A percentile compares a stretch with the other conserved stretches of the same genome.
Conservation (phyloP, 2,888 invertebrate genomes). For the Xanthorhoe designata region DNA sequence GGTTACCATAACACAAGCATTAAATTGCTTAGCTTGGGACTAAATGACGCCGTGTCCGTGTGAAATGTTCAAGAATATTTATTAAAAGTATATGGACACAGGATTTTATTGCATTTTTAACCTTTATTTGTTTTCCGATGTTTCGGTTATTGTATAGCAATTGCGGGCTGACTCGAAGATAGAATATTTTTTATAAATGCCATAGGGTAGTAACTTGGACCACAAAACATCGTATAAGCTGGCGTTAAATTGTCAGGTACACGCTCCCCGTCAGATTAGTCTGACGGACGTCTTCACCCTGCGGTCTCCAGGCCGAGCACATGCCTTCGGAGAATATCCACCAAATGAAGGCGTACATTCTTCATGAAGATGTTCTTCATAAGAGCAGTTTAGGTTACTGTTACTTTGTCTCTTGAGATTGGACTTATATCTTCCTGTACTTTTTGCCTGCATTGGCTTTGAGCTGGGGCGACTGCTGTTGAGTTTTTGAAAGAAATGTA, state of each 20-base stretch:
- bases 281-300: slow-evolving; percentile 49
- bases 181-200: not conserved
- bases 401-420: not conserved
- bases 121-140: too few species aligned
- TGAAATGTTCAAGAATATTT: too few species aligned
- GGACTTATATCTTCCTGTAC: not conserved
- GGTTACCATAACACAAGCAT: too few species aligned
- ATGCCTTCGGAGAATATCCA: slow-evolving; percentile 4
- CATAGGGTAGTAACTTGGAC: slow-evolving; percentile 7
- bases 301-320: slow-evolving; percentile 6
- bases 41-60: too few species aligned
- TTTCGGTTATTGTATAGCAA: too few species aligned
- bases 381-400: not conserved
- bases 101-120: too few species aligned
- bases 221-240: slow-evolving; percentile 40
- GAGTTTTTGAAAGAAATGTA: too few species aligned
- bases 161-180: too few species aligned
- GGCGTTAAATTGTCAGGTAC: slow-evolving; percentile 59
- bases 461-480: too few species aligned
- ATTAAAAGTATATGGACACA: too few species aligned
- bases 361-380: not conserved
- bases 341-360: not conserved
- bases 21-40: too few species aligned
- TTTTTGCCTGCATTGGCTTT: too few species aligned
- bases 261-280: slow-evolving; percentile 53